Percentiles rank a stretch among this genome's conserved stretches.
Evolutionary conservation across 1,140 invertebrate species (phyloP).

Genomic region (Olivierus martensii): DNA sequence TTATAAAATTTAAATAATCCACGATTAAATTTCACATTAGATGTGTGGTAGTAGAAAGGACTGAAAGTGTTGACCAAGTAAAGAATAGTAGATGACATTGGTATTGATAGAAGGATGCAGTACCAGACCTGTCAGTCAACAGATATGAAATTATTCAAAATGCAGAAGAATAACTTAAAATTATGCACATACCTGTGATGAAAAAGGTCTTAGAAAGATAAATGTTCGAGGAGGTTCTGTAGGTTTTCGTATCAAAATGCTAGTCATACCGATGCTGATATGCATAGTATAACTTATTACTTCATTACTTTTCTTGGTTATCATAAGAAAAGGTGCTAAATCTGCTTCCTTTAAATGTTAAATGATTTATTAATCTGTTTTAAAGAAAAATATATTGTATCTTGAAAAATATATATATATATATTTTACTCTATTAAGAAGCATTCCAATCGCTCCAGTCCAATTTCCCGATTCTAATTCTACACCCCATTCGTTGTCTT

Average conservation of each 20-base stretch:
- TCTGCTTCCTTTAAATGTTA: neutral
- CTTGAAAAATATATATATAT: neutral
- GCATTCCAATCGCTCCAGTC: conserved; percentile 10
- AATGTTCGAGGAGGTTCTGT: conserved; percentile 5
- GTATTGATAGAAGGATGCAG: conserved; percentile 1
- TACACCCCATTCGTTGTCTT: conserved; percentile 16
- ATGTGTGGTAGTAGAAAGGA: neutral
- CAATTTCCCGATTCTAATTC: neutral
- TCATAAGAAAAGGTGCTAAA: conserved; percentile 8
- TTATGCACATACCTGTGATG: neutral
- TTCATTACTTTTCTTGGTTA: conserved; percentile 2
- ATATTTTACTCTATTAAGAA: conserved; percentile 5
- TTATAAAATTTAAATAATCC: conserved; percentile 52
- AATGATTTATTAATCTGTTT: too few relatives aligned
- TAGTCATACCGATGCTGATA: conserved; percentile 5
- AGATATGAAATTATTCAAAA: neutral
- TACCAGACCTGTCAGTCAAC: conserved; percentile 5
- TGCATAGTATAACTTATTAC: conserved; percentile 4
- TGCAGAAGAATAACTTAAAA: neutral
- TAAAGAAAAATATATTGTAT: too few relatives aligned
- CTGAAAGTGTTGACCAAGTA: conserved; percentile 4
- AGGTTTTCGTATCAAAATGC: conserved; percentile 10
- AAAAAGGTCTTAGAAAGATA: conserved; percentile 10
- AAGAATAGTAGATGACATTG: neutral
- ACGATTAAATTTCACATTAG: conserved; percentile 26